Conservation (phyloP, 2,797 vertebrate species). For the Echiichthys vipera region DNA sequence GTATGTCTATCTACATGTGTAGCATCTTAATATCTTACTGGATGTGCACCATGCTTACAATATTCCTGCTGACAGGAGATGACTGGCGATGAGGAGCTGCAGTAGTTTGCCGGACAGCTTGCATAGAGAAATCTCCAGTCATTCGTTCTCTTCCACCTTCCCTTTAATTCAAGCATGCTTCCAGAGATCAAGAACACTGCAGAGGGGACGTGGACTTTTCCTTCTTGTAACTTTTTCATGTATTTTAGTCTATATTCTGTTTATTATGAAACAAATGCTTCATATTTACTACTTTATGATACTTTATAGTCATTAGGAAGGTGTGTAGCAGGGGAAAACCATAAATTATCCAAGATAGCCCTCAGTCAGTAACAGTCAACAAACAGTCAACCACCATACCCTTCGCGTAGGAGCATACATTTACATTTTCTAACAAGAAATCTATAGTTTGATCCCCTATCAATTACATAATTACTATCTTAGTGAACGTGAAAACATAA, state of each 20-base stretch:
- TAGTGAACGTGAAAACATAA: slow-evolving; percentile 21
- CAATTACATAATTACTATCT: slow-evolving; percentile 27
- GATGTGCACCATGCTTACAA: slow-evolving; percentile 4
- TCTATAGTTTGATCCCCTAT: slow-evolving; percentile 29
- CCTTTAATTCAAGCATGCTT: slow-evolving; percentile 18
- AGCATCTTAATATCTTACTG: slow-evolving; percentile 1
- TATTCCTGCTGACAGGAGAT: slow-evolving; percentile 12
- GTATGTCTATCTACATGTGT: slow-evolving; percentile 33
- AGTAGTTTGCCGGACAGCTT: slow-evolving; percentile 51
- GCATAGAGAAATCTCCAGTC: slow-evolving; percentile 65
- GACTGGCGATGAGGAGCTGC: slow-evolving; percentile 39
- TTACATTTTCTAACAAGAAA: slow-evolving; percentile 30
- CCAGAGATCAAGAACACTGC: slow-evolving; percentile 24
- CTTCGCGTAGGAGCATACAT: slow-evolving; percentile 16
- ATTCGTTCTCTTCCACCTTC: background rate
- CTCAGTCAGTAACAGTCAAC: slow-evolving; percentile 62
- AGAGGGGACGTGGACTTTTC: slow-evolving; percentile 1
- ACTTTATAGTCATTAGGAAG: slow-evolving; percentile 12
- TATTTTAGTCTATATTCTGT: background rate
- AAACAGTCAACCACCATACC: slow-evolving; percentile 19
- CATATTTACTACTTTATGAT: slow-evolving; percentile 8
- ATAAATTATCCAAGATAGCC: slow-evolving; percentile 54
- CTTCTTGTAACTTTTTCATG: background rate
- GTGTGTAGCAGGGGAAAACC: slow-evolving; percentile 32
- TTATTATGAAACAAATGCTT: slow-evolving; percentile 23